Percentiles rank a stretch among this genome's conserved stretches.
Evolutionary conservation across 2,113 vertebrate genomes (phyloP).

Genomic region (Circaetus gallicus): DNA sequence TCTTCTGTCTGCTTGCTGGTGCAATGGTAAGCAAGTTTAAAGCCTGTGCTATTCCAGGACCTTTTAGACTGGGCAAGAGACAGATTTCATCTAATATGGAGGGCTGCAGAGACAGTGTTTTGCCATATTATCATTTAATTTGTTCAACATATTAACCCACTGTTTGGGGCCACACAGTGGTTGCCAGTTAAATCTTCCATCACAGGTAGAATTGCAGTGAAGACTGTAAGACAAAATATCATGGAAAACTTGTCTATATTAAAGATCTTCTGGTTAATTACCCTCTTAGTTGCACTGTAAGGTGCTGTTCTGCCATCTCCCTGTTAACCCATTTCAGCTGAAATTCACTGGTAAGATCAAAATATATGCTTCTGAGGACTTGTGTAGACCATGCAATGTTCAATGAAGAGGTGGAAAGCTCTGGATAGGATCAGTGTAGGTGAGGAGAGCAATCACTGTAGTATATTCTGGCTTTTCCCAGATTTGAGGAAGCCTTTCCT

Average conservation of each 20-base stretch:
- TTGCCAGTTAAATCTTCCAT: slow-evolving; percentile 29
- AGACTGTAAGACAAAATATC: neutral
- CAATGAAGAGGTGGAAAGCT: neutral
- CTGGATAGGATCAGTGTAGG: neutral
- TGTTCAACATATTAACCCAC: neutral
- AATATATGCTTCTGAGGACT: neutral
- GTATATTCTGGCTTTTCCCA: neutral
- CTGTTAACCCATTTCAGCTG: neutral
- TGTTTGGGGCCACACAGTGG: neutral
- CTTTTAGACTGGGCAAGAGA: neutral
- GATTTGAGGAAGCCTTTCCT: neutral
- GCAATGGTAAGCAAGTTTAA: neutral
- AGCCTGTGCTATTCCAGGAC: neutral
- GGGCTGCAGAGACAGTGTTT: neutral
- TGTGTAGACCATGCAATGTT: neutral
- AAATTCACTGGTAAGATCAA: neutral
- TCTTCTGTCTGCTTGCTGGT: neutral
- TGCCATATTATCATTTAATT: neutral
- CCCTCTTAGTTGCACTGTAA: neutral
- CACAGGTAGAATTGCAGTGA: neutral
- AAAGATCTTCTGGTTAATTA: slow-evolving; percentile 26
- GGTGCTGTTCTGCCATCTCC: neutral
- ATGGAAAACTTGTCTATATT: neutral
- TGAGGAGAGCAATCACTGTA: neutral
- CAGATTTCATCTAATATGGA: neutral